Conservation (phyloP, 1,140 invertebrate species). For the Contarinia nasturtii region DNA sequence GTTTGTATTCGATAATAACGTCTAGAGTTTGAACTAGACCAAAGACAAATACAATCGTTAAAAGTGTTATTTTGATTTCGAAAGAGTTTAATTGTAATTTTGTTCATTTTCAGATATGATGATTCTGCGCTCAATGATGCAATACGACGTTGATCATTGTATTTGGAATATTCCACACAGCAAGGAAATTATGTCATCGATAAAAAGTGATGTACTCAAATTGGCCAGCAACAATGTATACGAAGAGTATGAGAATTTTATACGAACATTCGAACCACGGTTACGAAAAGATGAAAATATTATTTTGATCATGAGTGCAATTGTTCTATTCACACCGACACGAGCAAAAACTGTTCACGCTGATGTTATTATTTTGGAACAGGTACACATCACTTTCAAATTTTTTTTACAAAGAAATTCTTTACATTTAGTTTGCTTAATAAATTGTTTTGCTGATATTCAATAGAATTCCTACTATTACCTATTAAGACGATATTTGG, state of each 20-base stretch:
- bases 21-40: no score
- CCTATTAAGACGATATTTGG: slow-evolving; percentile 65
- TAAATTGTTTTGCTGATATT: slow-evolving; percentile 7
- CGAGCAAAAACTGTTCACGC: slow-evolving; percentile 59
- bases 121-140: slow-evolving; percentile 72
- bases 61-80: no score
- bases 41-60: no score
- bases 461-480: slow-evolving; percentile 77
- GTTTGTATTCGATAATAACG: no score
- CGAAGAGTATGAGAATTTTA: slow-evolving; percentile 62
- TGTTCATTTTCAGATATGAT: no score
- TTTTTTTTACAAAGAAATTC: background rate
- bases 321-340: slow-evolving; percentile 71
- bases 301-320: slow-evolving; percentile 75
- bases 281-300: slow-evolving; percentile 74
- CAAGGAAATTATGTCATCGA: slow-evolving; percentile 45
- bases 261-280: slow-evolving; percentile 55
- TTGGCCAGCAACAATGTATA: slow-evolving; percentile 72
- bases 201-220: slow-evolving; percentile 71
- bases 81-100: no score
- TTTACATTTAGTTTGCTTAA: slow-evolving; percentile 1
- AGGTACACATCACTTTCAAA: slow-evolving; percentile 29
- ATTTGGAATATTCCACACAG: slow-evolving; percentile 71
- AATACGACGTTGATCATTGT: slow-evolving; percentile 65
- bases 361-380: slow-evolving; percentile 71